Evolutionary conservation across 2,797 vertebrate genomes (phyloP), one percentile per base, ranked within the genome.

Genomic region (Chrysocyon brachyurus): DNA sequence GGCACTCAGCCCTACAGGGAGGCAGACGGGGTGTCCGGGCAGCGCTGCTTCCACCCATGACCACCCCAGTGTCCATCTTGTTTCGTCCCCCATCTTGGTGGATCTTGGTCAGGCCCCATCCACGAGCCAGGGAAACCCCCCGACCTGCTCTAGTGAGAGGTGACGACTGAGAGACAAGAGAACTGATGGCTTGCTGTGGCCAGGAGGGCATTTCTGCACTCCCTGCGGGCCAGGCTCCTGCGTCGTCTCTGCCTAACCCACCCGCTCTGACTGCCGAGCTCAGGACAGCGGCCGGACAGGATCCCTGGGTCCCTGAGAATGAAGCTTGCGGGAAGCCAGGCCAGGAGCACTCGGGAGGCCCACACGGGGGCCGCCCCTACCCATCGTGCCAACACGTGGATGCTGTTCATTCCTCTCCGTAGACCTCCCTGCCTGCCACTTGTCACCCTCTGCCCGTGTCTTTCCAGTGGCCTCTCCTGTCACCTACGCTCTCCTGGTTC

Each of bases 381-480:
- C 11, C 4, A 36, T 75, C 0, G 0, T 6, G 64, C 46, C 49
- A 40, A 28, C 33, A 2, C 5, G 2, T 15, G 64, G 70, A 10
- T 19, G 57, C 40, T 31, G 15, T 8, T 57, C 17, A 16, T 3
- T 10, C 28, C 66, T 54, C n/a, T 88, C 57, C 57, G 5, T 86
- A 19, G 24, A 11, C 15, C 49, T 63, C 33, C 84, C 49, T 64
- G 52, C 1, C 15, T 77, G 77, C 2, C 28, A 11, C 63, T 56
- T 24, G 9, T 24, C n/a, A 83, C 46, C 61, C 40, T 26, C 40
- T 26, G 26, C 19, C 52, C 61, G 12, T 3, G 2, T 21, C 28
- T 81, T 61, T 54, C 77, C 22, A 22, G 46, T 7, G 33, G 56
- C 26, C 24, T 36, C 36, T 57, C 7, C 28, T 21, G 4, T 66